Evolutionary conservation across 2,113 vertebrate species (phyloP).

Genomic region (Willisornis vidua): DNA sequence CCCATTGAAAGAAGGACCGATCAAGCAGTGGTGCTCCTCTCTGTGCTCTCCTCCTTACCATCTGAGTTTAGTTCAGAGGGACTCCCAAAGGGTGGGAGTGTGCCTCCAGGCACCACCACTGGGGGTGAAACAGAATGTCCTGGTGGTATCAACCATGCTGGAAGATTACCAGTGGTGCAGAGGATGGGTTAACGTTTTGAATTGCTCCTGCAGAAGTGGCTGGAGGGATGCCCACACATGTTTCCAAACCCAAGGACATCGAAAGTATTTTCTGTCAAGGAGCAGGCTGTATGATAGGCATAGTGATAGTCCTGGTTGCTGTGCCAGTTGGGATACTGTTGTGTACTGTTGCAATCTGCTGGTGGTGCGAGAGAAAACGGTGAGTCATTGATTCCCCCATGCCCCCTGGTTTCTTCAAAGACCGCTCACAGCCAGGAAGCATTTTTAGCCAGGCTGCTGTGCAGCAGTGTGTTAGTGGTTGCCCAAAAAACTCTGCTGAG

Average conservation of each 20-base stretch:
- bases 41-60: not conserved
- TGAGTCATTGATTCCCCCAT: not conserved
- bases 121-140: not conserved
- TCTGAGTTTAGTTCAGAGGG: not conserved
- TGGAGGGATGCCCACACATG: not conserved
- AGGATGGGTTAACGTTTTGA: not conserved
- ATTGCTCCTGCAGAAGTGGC: not conserved
- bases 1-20: not conserved
- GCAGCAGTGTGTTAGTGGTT: not conserved
- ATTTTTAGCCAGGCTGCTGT: not conserved
- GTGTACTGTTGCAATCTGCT: not conserved
- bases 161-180: not conserved
- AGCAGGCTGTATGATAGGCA: not conserved
- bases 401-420: not conserved
- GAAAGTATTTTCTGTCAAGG: not conserved
- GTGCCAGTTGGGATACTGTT: not conserved
- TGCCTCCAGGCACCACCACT: not conserved
- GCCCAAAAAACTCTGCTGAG: not conserved
- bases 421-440: not conserved
- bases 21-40: not conserved
- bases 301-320: not conserved
- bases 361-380: not conserved
- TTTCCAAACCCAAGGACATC: fast-evolving
- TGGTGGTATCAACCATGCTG: not conserved
- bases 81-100: not conserved